Evolutionary conservation across 2,113 vertebrate genomes (phyloP).

Genomic region (Elachura formosa): DNA sequence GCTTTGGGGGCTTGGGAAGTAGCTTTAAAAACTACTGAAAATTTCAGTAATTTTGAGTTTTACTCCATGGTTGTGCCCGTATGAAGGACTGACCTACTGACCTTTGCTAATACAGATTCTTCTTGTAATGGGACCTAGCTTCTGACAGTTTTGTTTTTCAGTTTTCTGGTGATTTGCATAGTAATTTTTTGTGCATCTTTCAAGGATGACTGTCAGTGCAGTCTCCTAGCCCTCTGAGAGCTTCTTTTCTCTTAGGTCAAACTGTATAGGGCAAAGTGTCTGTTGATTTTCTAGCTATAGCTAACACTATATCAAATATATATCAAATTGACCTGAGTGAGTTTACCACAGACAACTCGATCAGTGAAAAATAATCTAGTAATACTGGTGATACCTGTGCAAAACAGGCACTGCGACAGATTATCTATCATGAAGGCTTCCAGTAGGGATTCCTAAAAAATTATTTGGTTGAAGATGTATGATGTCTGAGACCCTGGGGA

Average conservation of each 20-base stretch:
- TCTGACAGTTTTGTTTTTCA: no score
- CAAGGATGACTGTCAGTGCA: background rate
- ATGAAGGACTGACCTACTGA: background rate
- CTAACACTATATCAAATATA: background rate
- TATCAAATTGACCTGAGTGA: background rate
- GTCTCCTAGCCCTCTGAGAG: background rate
- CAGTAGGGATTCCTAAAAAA: background rate
- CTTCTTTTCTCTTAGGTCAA: background rate
- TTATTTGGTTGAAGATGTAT: background rate
- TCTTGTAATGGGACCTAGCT: background rate
- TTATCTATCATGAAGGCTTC: background rate
- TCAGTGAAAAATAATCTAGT: background rate
- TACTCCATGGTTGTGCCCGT: background rate
- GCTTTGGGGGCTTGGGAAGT: background rate
- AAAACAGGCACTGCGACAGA: background rate
- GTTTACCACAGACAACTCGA: background rate
- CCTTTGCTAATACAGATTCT: background rate
- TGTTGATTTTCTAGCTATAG: background rate
- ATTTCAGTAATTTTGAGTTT: background rate
- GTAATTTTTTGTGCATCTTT: background rate
- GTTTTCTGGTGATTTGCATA: background rate
- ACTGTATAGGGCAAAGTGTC: background rate
- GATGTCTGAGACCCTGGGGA: background rate
- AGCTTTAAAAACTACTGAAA: background rate
- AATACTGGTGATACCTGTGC: no score